phyloP scores from a whole-genome alignment of 2,888 invertebrate species.

The Pristionchus maxplancki region DNA sequence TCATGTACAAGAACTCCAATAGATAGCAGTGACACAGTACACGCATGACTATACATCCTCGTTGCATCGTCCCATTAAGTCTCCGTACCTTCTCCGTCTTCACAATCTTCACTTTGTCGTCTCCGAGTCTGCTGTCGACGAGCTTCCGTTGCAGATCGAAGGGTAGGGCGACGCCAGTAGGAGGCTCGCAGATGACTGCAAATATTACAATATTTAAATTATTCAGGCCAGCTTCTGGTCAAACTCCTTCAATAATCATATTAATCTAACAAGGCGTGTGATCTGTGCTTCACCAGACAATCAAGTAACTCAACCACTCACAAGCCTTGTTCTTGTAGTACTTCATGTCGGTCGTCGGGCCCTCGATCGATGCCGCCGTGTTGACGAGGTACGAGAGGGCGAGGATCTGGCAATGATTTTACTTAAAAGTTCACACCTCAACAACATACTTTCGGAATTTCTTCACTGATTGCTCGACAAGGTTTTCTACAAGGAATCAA shows the following conservation, averaged over 20 bases:
- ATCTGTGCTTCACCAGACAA: background rate
- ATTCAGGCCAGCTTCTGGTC: too few species aligned
- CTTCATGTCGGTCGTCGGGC: constrained; percentile 52
- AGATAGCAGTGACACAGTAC: too few species aligned
- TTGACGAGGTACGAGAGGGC: constrained; percentile 57
- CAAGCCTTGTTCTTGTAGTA: constrained; percentile 17
- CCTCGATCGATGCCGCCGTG: constrained; percentile 52
- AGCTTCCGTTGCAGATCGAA: constrained; percentile 87
- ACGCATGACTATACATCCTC: too few species aligned
- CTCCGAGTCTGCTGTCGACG: constrained; percentile 78
- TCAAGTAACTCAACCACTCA: background rate
- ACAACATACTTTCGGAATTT: too few species aligned
- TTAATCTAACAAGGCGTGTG: too few species aligned
- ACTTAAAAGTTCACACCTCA: background rate
- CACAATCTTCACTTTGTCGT: constrained; percentile 83
- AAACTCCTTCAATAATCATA: too few species aligned
- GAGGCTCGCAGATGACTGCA: constrained; percentile 27
- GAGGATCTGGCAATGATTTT: constrained; percentile 53
- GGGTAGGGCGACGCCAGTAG: constrained; percentile 87
- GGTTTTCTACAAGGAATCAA: too few species aligned
- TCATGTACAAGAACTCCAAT: too few species aligned
- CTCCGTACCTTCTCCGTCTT: constrained; percentile 87
- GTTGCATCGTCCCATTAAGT: too few species aligned
- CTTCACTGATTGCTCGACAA: too few species aligned
- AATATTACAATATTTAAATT: background rate